Base-by-base conservation (phyloP, 2,113 vertebrate genomes). In the Tychaedon coryphoeus region DNA sequence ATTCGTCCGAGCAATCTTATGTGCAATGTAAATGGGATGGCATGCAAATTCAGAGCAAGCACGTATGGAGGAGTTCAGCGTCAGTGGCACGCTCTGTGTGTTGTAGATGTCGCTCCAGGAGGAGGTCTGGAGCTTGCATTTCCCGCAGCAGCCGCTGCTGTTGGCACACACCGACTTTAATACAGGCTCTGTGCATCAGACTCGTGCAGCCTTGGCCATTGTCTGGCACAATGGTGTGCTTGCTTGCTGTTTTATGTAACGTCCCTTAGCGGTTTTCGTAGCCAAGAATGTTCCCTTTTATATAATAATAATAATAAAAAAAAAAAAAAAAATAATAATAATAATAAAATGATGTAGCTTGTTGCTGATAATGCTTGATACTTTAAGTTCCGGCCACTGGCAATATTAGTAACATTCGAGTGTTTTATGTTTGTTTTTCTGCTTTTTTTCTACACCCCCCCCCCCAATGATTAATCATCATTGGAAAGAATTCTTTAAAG, bases 31-130 rank as follows among this genome's bases (percentile, higher is more conserved):
- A 95, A 92, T 87, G 62, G 84, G 71, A 62, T 74, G 34, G 82
- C 92, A 36, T 93, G 91, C 81, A 96, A 94, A 95, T 92, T 81
- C 75, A 93, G 92, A 95, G 89, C 86, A 92, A 89, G 95, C 93
- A 86, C 29, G 73, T 79, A 77, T 26, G 56, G 87, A 67, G 76
- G 15, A 38, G 90, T 48, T 67, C 40, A 71, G 95, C 93, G 70
- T 19, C 79, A 74, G 77, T 43, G 67, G 60, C 77, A 26, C 45
- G 6, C 45, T 67, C 62, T 42, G 42, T 26, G 57, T 60, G 66
- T 83, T 90, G 60, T 69, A 17, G 90, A 40, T 92, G 76, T 86
- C 65, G 45, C 74, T 87, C 61, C 60, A 54, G 77, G 66, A 81
- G 86, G 80, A 92, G 75, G 82, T 60, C 69, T 83, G 80, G 83